Evolutionary conservation across 92 coral and sea anemone species (phyloP), one percentile per base, ranked within the genome.

Genomic region (Desmophyllum pertusum): DNA sequence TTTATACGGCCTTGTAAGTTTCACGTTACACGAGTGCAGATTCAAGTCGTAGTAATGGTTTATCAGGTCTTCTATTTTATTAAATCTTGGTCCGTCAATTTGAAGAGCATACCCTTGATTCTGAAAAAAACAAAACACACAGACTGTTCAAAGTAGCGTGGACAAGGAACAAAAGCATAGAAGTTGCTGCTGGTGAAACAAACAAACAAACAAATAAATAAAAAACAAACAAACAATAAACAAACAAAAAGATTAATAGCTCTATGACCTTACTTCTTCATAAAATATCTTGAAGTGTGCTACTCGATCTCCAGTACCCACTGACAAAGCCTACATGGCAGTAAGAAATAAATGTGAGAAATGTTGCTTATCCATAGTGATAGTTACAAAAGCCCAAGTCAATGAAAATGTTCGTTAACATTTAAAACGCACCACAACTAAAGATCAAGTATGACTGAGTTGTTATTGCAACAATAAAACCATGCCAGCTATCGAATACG

Each of bases 201-300:
- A 48, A 9, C 53, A 48, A 48, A 48, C 53, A 17, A 48, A 48
- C 19, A 2, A 43, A 43, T 43, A 53, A 18, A 18, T 30, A 23
- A 6, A 29, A 29, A 57, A 30, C 31, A 29, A 14, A n/a, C 63
- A 2, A n/a, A 6, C 63, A 23, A 23, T 8, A n/a, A 53, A 48
- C 27, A 15, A 46, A 6, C 52, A 11, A 21, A n/a, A 21, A 9
- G 18, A 9, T 11, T 6, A 23, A 9, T 0, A 61, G 42, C 35
- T 19, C 90, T 46, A 10, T n/a, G n/a, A n/a, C 14, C 14, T 37
- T 73, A 95, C 98, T 88, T 90, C 55, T 18, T 88, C 88, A 53
- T 73, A 38, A 77, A 96, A 96, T 57, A 96, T 87, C n/a, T 94
- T 83, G 68, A 88, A 96, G 37, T 89, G 96, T 69, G 90, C 89